phyloP scores from a whole-genome alignment of 2,888 invertebrate genomes.

The Amblyjoppa fuscipennis region DNA sequence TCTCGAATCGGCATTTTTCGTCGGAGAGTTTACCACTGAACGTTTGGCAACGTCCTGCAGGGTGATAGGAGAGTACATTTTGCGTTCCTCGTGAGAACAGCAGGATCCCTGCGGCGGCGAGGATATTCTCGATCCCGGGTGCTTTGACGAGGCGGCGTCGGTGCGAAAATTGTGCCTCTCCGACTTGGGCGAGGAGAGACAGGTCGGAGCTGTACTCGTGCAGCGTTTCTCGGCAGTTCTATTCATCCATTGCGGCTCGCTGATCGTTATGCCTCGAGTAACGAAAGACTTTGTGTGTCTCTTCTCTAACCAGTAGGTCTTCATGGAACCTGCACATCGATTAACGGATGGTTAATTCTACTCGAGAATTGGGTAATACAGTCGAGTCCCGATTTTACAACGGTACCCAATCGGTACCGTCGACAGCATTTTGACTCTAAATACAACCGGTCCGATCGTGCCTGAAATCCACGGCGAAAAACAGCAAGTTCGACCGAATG shows the following conservation, averaged over 20 bases:
- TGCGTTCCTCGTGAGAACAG: conserved; percentile 87
- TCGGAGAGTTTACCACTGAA: conserved; percentile 92
- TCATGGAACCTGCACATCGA: conserved; percentile 89
- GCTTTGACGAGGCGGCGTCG: conserved; percentile 46
- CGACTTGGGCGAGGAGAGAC: conserved; percentile 39
- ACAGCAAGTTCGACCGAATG: too few species aligned
- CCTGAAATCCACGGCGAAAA: too few species aligned
- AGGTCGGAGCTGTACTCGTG: conserved; percentile 47
- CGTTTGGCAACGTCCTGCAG: conserved; percentile 93
- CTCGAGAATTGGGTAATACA: too few species aligned
- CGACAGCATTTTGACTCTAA: too few species aligned
- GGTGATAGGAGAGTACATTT: conserved; percentile 94
- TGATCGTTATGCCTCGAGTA: conserved; percentile 79
- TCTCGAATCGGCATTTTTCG: conserved; percentile 85
- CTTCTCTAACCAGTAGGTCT: conserved; percentile 94
- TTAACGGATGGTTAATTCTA: not conserved
- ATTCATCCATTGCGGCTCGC: conserved; percentile 81
- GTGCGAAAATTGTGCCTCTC: conserved; percentile 59
- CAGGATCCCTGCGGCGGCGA: conserved; percentile 70
- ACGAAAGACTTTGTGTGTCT: conserved; percentile 89
- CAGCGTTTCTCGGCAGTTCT: conserved; percentile 84
- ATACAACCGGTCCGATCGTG: too few species aligned
- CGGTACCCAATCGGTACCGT: too few species aligned
- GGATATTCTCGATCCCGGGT: conserved; percentile 61
- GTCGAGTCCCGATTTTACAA: too few species aligned